Evolutionary conservation across 2,888 invertebrate genomes (phyloP), one percentile per base, ranked within the genome.

Genomic region (Schrankia costaestrigalis): DNA sequence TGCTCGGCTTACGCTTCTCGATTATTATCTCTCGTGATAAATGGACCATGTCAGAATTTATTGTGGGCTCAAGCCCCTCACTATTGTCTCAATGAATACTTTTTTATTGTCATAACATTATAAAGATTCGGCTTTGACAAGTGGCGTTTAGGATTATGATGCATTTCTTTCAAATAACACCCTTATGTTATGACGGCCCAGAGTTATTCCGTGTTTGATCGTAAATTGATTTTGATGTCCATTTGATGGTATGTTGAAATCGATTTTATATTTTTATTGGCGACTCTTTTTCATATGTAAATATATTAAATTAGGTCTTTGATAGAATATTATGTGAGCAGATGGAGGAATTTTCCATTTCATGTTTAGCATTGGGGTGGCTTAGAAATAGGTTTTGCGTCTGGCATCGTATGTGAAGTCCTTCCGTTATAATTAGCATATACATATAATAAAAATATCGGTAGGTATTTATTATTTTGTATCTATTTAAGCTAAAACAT

Each of bases 11-110:
- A 56, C 47, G 60, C 61, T 57, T 56, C 48, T 62, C 71, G 87
- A 86, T 86, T 68, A 76, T 72, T 80, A 87, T 86, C 87, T 66
- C 40, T 46, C 39, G 63, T 86, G 87, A 87, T 87, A 86, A 85
- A 87, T 86, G 85, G 75, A 80, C 65, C 77, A 60, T 67, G 84
- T 81, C 85, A 81, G 68, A 81, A 82, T 80, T 82, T 83, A 84
- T 83, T 79, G 78, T 78, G 72, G 71, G 71, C 67, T 71, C 74
- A 69, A 66, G 68, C 70, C n/a, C 77, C 77, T 71, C 56, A 66
- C 85, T 86, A 86, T 87, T 87, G 87, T 87, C 84, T 87, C 87
- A 86, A 86, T 86, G 84, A 84, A 82, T 80, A 72, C 77, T 78
- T 84, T 82, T 85, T 85, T 87, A 78, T 77, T 76, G 78, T 80